A percentile compares a stretch with the other conserved stretches of the same genome.
Evolutionary conservation across 2,888 invertebrate genomes (phyloP).

Genomic region (Drosophila birchii): DNA sequence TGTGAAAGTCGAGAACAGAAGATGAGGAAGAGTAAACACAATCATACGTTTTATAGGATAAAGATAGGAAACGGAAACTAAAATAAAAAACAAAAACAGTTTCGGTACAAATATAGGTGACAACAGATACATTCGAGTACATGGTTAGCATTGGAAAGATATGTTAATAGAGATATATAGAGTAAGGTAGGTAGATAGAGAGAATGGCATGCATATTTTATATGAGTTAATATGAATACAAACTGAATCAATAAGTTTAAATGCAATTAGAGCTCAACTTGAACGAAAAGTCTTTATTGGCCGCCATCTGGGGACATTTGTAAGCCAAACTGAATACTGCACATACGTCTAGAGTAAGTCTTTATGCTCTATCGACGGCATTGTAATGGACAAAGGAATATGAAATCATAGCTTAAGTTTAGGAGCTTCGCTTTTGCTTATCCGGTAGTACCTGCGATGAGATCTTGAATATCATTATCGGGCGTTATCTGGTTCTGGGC

Average conservation of each 20-base stretch:
- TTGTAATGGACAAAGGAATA: slow-evolving; percentile 42
- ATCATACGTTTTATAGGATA: slow-evolving; percentile 54
- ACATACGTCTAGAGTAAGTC: slow-evolving; percentile 43
- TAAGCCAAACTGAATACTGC: slow-evolving; percentile 51
- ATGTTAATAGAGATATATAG: slow-evolving; percentile 42
- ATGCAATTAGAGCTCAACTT: slow-evolving; percentile 84
- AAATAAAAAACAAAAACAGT: slow-evolving; percentile 10
- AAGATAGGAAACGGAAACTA: slow-evolving; percentile 33
- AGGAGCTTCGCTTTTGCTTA: slow-evolving; percentile 18
- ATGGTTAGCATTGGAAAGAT: slow-evolving; percentile 37
- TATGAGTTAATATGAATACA: slow-evolving; percentile 41
- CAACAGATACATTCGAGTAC: slow-evolving; percentile 34
- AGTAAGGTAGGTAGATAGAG: slow-evolving; percentile 25
- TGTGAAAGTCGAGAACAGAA: slow-evolving; percentile 78
- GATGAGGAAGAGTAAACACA: slow-evolving; percentile 69
- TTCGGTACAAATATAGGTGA: slow-evolving; percentile 5
- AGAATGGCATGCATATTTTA: slow-evolving; percentile 59
- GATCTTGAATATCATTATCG: slow-evolving; percentile 84
- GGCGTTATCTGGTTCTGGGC: slow-evolving; percentile 83
- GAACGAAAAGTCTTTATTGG: slow-evolving; percentile 65
- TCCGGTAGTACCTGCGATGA: slow-evolving; percentile 81
- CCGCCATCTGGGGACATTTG: slow-evolving; percentile 60
- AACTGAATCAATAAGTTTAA: slow-evolving; percentile 47
- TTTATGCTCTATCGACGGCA: slow-evolving; percentile 52
- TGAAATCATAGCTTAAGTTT: slow-evolving; percentile 32